These are phyloP conservation scores for Solea solea DNA, from an alignment of 2,113 vertebrate species.

Conservation along the genomic window DNA sequence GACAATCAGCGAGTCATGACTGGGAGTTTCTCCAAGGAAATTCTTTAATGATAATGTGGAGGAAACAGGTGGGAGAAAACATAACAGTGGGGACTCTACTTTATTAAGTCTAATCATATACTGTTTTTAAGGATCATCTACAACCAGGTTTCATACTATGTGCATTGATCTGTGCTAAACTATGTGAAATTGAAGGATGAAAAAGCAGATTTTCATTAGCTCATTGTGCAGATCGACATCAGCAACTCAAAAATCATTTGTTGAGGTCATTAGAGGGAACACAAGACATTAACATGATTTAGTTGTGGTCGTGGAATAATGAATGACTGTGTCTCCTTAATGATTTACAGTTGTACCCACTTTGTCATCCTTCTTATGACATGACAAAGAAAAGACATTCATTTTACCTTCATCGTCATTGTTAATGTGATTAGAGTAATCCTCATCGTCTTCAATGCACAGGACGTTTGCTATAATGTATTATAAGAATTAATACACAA, in stretches of 20 bases:
- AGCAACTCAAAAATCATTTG: slow-evolving; percentile 4
- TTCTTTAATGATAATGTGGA: slow-evolving; percentile 10
- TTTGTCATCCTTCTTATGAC: slow-evolving; percentile 43
- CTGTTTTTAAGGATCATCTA: background rate
- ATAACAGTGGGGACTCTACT: background rate
- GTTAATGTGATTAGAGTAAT: slow-evolving; percentile 25
- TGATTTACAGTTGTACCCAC: slow-evolving; percentile 12
- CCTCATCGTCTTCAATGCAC: slow-evolving; percentile 40
- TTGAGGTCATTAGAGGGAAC: background rate
- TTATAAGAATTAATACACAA: slow-evolving; percentile 31
- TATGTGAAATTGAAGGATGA: slow-evolving; percentile 42
- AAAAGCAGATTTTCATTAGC: slow-evolving; percentile 10
- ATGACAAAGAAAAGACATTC: background rate
- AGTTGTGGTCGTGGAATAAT: background rate
- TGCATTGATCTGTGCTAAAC: background rate
- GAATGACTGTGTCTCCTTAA: background rate
- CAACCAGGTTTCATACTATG: background rate
- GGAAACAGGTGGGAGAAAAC: slow-evolving; percentile 9
- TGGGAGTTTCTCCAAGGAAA: slow-evolving; percentile 28
- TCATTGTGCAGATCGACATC: slow-evolving; percentile 1
- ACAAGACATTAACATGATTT: slow-evolving; percentile 1
- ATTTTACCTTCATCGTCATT: slow-evolving; percentile 57
- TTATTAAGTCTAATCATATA: slow-evolving; percentile 6
- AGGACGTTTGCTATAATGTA: slow-evolving; percentile 43
- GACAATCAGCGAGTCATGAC: slow-evolving; percentile 38